Evolutionary conservation across 1,140 invertebrate species (phyloP).

Genomic region (Drosophila bifasciata): DNA sequence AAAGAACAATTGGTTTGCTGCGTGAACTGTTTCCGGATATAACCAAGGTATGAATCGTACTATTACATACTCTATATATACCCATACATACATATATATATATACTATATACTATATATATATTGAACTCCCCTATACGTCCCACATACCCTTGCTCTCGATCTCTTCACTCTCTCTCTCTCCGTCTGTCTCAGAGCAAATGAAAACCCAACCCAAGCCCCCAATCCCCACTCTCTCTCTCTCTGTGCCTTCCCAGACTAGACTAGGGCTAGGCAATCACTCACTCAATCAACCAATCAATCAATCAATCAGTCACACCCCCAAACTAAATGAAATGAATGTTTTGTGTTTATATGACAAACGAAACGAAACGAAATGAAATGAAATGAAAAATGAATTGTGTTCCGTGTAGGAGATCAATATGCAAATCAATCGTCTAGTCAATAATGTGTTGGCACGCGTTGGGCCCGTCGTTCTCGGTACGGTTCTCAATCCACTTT

Average conservation of each 20-base stretch:
- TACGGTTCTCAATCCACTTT: slow-evolving; percentile 67
- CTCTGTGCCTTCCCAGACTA: neutral
- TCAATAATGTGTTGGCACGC: slow-evolving; percentile 76
- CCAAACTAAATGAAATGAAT: slow-evolving; percentile 15
- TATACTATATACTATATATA: neutral
- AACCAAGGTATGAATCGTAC: slow-evolving; percentile 87
- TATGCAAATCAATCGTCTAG: slow-evolving; percentile 80
- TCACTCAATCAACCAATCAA: slow-evolving; percentile 4
- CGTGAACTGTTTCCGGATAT: slow-evolving; percentile 90
- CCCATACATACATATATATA: neutral
- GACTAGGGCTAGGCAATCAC: slow-evolving; percentile 23
- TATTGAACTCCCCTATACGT: slow-evolving; percentile 26
- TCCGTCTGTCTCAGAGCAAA: neutral
- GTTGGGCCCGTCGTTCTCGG: slow-evolving; percentile 74
- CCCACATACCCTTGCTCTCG: neutral
- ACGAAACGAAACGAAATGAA: slow-evolving; percentile 5
- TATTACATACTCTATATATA: neutral
- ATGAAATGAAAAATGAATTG: slow-evolving; percentile 35
- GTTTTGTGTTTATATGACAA: slow-evolving; percentile 25
- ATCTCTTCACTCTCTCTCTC: neutral
- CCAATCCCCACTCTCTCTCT: neutral
- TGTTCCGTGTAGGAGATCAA: slow-evolving; percentile 78
- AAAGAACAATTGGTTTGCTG: slow-evolving; percentile 90
- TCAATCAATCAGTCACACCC: slow-evolving; percentile 1
- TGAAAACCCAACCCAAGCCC: neutral